Percentiles rank a stretch among this genome's conserved stretches.
Conservation (phyloP, 1,140 invertebrate species). For the Thaumatotibia leucotreta region DNA sequence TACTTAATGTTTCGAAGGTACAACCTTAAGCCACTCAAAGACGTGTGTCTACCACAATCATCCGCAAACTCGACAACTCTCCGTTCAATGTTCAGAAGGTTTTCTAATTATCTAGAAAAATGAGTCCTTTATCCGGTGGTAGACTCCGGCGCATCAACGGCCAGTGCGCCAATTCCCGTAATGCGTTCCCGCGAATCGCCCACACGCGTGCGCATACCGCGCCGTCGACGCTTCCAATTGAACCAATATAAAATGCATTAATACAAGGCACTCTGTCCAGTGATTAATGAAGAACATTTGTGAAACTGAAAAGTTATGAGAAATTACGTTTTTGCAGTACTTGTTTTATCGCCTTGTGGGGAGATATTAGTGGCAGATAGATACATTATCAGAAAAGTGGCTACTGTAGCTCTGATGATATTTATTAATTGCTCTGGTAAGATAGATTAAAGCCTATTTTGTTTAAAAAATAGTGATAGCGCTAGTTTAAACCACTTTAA, state of each 20-base stretch:
- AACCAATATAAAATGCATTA: constrained; percentile 76
- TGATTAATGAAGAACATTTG: constrained; percentile 34
- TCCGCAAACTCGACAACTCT: too few species aligned
- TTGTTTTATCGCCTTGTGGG: background rate
- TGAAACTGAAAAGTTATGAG: background rate
- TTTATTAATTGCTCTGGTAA: too few species aligned
- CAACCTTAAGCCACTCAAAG: too few species aligned
- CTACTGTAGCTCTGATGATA: too few species aligned
- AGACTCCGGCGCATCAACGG: background rate
- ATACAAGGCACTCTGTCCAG: constrained; percentile 53
- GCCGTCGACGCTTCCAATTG: constrained; percentile 68
- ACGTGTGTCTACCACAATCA: too few species aligned
- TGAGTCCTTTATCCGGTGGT: background rate
- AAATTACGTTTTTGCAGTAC: constrained; percentile 6
- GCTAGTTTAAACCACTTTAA: too few species aligned
- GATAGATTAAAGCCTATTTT: too few species aligned
- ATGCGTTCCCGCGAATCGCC: constrained; percentile 69
- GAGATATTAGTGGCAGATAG: background rate
- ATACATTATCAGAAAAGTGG: background rate
- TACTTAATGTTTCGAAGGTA: too few species aligned
- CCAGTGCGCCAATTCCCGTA: constrained; percentile 46
- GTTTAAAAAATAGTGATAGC: too few species aligned
- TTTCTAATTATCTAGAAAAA: background rate
- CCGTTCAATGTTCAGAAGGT: too few species aligned
- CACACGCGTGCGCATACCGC: constrained; percentile 65